Percentiles rank a stretch among this genome's conserved stretches.
Evolutionary conservation across 1,140 invertebrate species (phyloP).

Genomic region (Phthorimaea operculella): DNA sequence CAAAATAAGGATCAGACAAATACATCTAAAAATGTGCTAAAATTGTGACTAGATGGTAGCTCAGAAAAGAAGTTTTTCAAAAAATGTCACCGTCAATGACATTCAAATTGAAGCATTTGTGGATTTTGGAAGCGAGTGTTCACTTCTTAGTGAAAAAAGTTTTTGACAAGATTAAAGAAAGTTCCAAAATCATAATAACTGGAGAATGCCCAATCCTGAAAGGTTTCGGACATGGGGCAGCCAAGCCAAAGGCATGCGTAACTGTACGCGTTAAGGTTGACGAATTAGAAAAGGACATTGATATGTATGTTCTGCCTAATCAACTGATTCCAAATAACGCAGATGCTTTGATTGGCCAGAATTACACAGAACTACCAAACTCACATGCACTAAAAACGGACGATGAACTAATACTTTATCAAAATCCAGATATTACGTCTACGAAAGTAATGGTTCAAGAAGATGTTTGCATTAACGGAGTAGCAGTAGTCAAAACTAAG

Average conservation of each 20-base stretch:
- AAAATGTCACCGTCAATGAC: neutral
- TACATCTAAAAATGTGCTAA: slow-evolving; percentile 1
- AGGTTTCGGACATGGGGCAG: neutral
- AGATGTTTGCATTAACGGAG: neutral
- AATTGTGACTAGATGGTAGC: neutral
- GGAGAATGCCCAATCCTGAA: slow-evolving; percentile 1
- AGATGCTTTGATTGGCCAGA: slow-evolving; percentile 7
- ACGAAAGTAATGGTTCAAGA: neutral
- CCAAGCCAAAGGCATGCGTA: neutral
- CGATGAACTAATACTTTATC: neutral
- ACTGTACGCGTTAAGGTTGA: slow-evolving; percentile 1
- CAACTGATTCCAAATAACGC: neutral
- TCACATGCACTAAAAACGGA: slow-evolving; percentile 3
- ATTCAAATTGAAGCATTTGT: neutral
- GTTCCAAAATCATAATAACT: neutral
- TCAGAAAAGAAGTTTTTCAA: slow-evolving; percentile 7
- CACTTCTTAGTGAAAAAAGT: slow-evolving; percentile 3
- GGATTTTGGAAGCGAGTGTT: slow-evolving; percentile 10
- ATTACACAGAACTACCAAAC: neutral
- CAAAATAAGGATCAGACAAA: neutral
- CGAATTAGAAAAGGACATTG: neutral
- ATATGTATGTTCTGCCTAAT: neutral
- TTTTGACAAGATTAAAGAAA: neutral
- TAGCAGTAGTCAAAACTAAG: neutral
- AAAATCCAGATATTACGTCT: neutral